Percentiles rank a stretch among this genome's conserved stretches.
phyloP scores from a whole-genome alignment of 2,113 vertebrate genomes.

The Mobula hypostoma region DNA sequence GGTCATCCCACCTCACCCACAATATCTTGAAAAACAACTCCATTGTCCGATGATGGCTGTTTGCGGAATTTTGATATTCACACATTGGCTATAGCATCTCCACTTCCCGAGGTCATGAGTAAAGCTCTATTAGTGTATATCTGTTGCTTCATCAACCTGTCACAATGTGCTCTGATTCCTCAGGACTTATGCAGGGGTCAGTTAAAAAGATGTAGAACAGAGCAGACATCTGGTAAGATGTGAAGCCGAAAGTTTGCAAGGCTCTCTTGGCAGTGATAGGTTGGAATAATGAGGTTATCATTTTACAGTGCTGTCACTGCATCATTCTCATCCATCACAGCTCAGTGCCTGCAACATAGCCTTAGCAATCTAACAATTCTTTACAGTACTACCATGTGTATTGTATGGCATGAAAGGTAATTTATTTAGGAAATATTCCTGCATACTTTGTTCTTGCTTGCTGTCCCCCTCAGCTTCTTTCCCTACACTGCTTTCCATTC shows the following conservation, averaged over 20 bases:
- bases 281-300: not conserved
- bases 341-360: not conserved
- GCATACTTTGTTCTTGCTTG: not conserved
- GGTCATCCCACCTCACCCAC: not conserved
- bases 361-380: not conserved
- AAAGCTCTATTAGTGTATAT: not conserved
- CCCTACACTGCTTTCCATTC: not conserved
- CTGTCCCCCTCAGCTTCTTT: not conserved
- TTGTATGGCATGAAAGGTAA: not conserved
- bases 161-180: not conserved
- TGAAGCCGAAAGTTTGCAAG: not conserved
- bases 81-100: not conserved
- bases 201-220: not conserved
- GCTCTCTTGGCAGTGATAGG: not conserved
- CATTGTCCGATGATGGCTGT: not conserved
- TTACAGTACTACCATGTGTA: not conserved
- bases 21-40: not conserved
- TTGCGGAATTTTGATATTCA: not conserved
- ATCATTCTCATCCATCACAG: not conserved
- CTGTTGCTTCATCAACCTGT: not conserved
- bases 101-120: not conserved
- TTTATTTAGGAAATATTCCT: slow-evolving; percentile 12
- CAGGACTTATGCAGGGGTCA: not conserved
- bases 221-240: not conserved
- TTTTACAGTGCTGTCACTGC: not conserved